Evolutionary conservation across 2,888 invertebrate genomes (phyloP).

Genomic region (Antheraea assamensis): DNA sequence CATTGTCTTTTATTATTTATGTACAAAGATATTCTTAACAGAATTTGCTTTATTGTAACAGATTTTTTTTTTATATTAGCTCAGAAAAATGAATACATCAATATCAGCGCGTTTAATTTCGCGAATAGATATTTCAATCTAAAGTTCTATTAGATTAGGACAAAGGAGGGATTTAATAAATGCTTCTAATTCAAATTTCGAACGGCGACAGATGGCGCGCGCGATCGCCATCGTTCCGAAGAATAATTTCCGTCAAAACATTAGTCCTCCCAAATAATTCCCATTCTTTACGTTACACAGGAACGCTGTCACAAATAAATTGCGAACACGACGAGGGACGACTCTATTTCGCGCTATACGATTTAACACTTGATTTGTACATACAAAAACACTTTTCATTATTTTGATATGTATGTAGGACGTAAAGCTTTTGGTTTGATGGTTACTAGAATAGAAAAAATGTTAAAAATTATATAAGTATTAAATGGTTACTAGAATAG

Average conservation of each 20-base stretch:
- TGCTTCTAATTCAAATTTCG: conserved; percentile 61
- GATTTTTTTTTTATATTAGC: not conserved
- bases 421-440: not conserved
- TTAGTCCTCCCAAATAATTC: conserved; percentile 49
- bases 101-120: conserved; percentile 6
- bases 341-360: conserved; percentile 20
- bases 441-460: too few species aligned
- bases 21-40: too few species aligned
- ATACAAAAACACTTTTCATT: conserved; percentile 42
- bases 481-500: too few species aligned
- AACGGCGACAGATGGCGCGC: conserved; percentile 59
- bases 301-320: conserved; percentile 53
- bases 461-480: too few species aligned
- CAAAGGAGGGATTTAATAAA: conserved; percentile 56
- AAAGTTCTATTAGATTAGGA: conserved; percentile 15
- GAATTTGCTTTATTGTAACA: too few species aligned
- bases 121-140: conserved; percentile 32
- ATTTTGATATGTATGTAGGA: not conserved
- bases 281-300: conserved; percentile 47
- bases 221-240: conserved; percentile 48
- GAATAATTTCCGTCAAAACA: conserved; percentile 65
- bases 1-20: too few species aligned
- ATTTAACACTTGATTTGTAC: conserved; percentile 38
- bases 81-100: not conserved
- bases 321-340: conserved; percentile 44